phyloP scores from a whole-genome alignment of 2,797 vertebrate genomes.

The Scyliorhinus canicula region DNA sequence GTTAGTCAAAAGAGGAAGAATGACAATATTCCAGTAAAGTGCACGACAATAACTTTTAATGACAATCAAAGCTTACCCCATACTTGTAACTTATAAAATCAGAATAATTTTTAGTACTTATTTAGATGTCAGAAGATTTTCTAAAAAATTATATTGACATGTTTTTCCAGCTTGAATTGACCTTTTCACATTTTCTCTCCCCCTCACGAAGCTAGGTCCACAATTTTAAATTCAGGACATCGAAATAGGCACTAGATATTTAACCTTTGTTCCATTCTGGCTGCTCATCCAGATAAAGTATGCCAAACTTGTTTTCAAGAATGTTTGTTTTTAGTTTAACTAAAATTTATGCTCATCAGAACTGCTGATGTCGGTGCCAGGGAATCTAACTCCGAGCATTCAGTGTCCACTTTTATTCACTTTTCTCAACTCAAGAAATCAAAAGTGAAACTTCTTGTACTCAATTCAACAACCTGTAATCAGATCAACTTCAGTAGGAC shows the following conservation, averaged over 20 bases:
- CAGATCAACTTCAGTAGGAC: background rate
- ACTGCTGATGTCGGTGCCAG: background rate
- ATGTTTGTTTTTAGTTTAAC: no score
- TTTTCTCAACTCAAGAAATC: background rate
- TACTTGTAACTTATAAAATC: background rate
- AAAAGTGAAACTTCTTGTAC: background rate
- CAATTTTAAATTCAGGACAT: background rate
- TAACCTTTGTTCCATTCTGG: background rate
- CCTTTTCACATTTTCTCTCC: background rate
- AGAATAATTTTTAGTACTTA: background rate
- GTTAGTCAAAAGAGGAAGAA: background rate
- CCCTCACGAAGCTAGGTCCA: background rate
- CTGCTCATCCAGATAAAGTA: background rate
- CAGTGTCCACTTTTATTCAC: background rate
- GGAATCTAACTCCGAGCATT: background rate
- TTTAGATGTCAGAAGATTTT: background rate
- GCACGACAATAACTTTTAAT: background rate
- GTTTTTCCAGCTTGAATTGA: background rate
- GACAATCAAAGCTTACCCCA: background rate
- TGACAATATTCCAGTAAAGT: background rate
- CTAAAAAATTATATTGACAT: background rate
- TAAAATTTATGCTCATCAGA: background rate
- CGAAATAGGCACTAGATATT: background rate
- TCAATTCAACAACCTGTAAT: background rate
- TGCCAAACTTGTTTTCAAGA: background rate